Evolutionary conservation across 2,797 vertebrate species (phyloP).

Genomic region (Triplophysa yarkandensis): DNA sequence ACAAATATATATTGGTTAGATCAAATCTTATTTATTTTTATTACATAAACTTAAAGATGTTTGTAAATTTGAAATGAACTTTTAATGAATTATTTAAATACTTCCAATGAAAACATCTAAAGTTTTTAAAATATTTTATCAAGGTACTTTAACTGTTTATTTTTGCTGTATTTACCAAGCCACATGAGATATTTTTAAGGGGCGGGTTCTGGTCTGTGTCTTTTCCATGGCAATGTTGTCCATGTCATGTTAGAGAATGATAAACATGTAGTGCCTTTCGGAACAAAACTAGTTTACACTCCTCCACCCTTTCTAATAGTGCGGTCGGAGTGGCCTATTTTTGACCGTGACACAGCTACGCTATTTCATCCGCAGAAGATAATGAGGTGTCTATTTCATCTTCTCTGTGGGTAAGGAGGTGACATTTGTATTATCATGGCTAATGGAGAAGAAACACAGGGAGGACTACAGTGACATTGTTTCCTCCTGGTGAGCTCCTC

Average conservation of each 20-base stretch:
- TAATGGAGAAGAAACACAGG: slow-evolving; percentile 55
- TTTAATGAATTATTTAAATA: no score
- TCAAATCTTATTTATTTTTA: no score
- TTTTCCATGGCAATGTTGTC: no score
- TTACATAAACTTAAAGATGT: no score
- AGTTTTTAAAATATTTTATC: no score
- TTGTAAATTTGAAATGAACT: no score
- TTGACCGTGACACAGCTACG: slow-evolving; percentile 43
- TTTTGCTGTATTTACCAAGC: no score
- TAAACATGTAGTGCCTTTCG: background rate
- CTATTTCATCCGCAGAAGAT: slow-evolving; percentile 43
- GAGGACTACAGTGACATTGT: slow-evolving; percentile 37
- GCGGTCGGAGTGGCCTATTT: slow-evolving; percentile 32
- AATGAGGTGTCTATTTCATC: slow-evolving; percentile 57
- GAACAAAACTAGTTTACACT: background rate
- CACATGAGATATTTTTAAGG: no score
- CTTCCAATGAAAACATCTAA: no score
- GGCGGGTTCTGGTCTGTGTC: background rate
- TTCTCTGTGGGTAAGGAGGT: slow-evolving; percentile 48
- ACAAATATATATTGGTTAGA: no score
- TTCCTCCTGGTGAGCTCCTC: slow-evolving; percentile 4
- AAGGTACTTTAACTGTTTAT: no score
- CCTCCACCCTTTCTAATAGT: background rate
- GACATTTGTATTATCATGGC: slow-evolving; percentile 54
- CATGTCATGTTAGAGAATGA: background rate